Evolutionary conservation across 2,888 invertebrate species (phyloP).

Genomic region (Anaspis maculata): DNA sequence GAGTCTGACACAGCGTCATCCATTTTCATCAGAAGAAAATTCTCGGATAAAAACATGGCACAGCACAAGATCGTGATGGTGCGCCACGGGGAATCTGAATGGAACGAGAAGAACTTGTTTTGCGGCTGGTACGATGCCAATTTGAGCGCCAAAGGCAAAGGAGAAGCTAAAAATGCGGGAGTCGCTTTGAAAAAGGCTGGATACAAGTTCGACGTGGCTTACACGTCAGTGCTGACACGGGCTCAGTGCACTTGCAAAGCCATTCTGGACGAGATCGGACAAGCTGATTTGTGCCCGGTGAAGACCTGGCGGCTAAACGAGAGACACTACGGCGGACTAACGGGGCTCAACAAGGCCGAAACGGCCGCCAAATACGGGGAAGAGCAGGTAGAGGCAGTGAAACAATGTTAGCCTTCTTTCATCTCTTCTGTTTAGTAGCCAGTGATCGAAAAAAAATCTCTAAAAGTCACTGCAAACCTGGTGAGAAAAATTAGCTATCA

Average conservation of each 20-base stretch:
- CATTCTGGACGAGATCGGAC: conserved; percentile 51
- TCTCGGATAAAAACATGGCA: conserved; percentile 7
- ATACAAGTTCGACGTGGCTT: conserved; percentile 52
- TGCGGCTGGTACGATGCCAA: conserved; percentile 57
- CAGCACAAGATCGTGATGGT: conserved; percentile 41
- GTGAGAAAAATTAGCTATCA: too few relatives aligned
- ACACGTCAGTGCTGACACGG: conserved; percentile 55
- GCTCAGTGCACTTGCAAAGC: conserved; percentile 51
- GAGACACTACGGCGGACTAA: conserved; percentile 58
- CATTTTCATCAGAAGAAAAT: too few relatives aligned
- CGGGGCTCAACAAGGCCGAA: conserved; percentile 58
- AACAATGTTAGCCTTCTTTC: too few relatives aligned
- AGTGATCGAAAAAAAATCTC: too few relatives aligned
- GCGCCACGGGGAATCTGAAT: conserved; percentile 57
- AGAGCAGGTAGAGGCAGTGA: conserved; percentile 49
- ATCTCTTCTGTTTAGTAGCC: too few relatives aligned
- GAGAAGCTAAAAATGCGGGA: conserved; percentile 52
- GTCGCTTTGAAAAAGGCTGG: conserved; percentile 52
- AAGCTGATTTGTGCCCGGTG: conserved; percentile 46
- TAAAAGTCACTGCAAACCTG: too few relatives aligned
- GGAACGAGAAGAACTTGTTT: conserved; percentile 55
- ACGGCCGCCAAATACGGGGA: conserved; percentile 60
- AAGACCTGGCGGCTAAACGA: conserved; percentile 59
- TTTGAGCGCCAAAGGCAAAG: conserved; percentile 51
- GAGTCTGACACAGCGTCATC: too few relatives aligned